These are phyloP conservation scores for Stegana nigrithorax DNA, from an alignment of 2,888 invertebrate genomes.

Conservation along the genomic window DNA sequence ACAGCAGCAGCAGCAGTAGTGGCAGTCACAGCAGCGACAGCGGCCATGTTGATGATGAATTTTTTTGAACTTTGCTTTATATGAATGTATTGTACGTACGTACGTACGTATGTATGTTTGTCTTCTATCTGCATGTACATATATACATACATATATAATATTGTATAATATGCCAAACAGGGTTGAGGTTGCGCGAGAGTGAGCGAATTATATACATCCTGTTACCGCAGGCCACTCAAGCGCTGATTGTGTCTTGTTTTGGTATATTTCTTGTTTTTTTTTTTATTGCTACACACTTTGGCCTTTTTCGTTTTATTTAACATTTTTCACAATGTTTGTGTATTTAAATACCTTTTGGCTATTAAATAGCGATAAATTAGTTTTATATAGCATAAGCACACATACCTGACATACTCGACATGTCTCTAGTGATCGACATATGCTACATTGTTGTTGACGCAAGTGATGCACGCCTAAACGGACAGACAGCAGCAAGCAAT, in stretches of 20 bases:
- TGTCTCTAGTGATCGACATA: no score
- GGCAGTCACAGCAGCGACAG: conserved; percentile 1
- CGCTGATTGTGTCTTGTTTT: conserved; percentile 26
- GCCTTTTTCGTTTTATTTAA: conserved; percentile 30
- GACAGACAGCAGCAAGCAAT: no score
- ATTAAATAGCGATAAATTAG: conserved; percentile 21
- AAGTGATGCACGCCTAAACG: no score
- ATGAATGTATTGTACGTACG: conserved; percentile 3
- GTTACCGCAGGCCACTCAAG: conserved; percentile 30
- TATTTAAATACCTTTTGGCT: conserved; percentile 18
- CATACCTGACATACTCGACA: no score
- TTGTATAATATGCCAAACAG: background rate
- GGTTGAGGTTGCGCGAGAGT: conserved; percentile 8
- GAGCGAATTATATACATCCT: background rate
- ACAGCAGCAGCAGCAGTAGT: conserved; percentile 41
- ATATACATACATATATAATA: background rate
- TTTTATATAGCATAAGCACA: no score
- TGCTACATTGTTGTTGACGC: no score
- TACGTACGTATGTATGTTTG: background rate
- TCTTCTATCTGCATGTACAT: background rate
- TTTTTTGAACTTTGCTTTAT: conserved; percentile 46
- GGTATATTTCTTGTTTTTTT: conserved; percentile 27
- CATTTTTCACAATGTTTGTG: conserved; percentile 10
- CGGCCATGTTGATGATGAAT: conserved; percentile 46
- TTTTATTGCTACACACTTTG: conserved; percentile 22